Evolutionary conservation across 2,113 vertebrate species (phyloP), one percentile per base, ranked within the genome.

Genomic region (Heliornis fulica): DNA sequence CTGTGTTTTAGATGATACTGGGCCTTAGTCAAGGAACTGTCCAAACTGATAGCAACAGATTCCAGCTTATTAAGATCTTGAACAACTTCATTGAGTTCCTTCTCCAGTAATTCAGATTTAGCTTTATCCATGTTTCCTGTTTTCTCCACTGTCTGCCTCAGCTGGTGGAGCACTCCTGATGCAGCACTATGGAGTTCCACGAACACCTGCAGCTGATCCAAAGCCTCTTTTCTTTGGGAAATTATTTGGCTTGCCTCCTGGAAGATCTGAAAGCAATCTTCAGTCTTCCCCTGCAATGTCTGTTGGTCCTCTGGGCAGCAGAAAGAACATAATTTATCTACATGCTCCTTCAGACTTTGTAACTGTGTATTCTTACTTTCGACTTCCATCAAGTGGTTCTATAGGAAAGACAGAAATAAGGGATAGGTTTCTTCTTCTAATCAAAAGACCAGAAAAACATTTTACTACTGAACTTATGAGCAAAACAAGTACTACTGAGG

Each of bases 221-320:
- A 96, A 83, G 98, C 97, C 3, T 98, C 97, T 71, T 97, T 96
- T 50, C 99, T 98, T 75, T 98, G 97, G 68, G 92, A 95, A 45
- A 98, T 96, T 32, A 99, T 98, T 85, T 98, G 98, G 86, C 97
- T 97, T 60, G 98, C 98, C 92, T 99, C 99, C 84, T 96, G 97
- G 10, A 99, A 98, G 19, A 98, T 98, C 92, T 99, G 99, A 57
- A 99, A 95, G 90, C 98, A 99, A 94, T 99, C 99, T 78, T 98
- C 98, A 9, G 92, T 97, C 96, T 98, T 98, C 94, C 95, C 97
- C 83, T 98, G 98, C 48, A 99, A 97, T 38, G 94, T 93, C 74
- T 98, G 98, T 36, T 98, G 97, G 83, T 99, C 99, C 75, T 98
- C 98, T 1, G 96, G 96, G 29, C 94, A 95, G 60, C 98, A 98